Evolutionary conservation across 2,888 invertebrate species (phyloP).

Genomic region (Pinctada fucata): DNA sequence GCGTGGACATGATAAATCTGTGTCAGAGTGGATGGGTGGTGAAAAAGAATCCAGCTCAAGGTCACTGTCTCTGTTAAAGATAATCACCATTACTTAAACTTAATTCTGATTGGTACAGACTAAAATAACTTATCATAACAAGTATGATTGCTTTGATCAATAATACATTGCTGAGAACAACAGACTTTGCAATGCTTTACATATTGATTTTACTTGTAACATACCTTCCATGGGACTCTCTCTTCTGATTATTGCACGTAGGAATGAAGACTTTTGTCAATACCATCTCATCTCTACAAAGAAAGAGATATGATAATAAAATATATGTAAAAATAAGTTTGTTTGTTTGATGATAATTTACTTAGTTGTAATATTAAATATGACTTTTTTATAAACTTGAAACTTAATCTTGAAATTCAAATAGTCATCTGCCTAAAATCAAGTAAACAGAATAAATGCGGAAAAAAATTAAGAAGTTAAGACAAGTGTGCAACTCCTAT

Average conservation of each 20-base stretch:
- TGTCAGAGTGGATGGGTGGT: constrained; percentile 44
- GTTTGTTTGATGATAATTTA: background rate
- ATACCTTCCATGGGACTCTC: constrained; percentile 58
- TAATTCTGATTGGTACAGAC: too few relatives aligned
- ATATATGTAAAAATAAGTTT: background rate
- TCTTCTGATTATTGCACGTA: constrained; percentile 54
- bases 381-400: background rate
- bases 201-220: constrained; percentile 2
- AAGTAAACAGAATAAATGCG: too few relatives aligned
- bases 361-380: background rate
- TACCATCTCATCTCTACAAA: constrained; percentile 72
- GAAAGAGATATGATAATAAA: background rate
- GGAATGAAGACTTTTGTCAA: constrained; percentile 78
- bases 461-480: too few relatives aligned
- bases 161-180: too few relatives aligned
- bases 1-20: constrained; percentile 47
- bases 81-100: background rate
- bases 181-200: too few relatives aligned
- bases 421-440: too few relatives aligned
- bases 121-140: too few relatives aligned
- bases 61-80: background rate
- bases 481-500: too few relatives aligned
- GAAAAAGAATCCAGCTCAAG: constrained; percentile 42
- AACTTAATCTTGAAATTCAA: background rate
- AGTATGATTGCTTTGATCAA: too few relatives aligned